Percentiles rank a stretch among this genome's conserved stretches.
Conservation (phyloP, 2,113 vertebrate species). For the Bufo gargarizans region DNA sequence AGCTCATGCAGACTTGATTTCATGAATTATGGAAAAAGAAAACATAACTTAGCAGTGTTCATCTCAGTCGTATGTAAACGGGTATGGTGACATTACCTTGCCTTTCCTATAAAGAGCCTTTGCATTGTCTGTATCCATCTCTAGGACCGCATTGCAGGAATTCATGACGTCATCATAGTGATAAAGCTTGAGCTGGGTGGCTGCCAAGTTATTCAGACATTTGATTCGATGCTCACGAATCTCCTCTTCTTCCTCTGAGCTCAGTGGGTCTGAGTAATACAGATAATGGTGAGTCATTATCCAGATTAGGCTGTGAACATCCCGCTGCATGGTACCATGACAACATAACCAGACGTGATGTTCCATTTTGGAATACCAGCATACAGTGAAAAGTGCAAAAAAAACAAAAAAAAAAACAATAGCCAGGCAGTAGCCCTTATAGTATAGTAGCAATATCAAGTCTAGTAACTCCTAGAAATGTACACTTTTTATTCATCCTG, state of each 20-base stretch:
- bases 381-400: neutral
- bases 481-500: neutral
- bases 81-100: conserved; percentile 70
- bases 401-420: neutral
- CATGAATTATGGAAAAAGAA: neutral
- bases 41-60: neutral
- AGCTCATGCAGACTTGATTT: neutral
- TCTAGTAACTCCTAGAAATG: neutral
- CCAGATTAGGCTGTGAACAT: neutral
- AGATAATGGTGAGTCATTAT: conserved; percentile 64
- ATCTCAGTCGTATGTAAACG: neutral
- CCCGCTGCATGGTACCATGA: conserved; percentile 19
- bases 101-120: conserved; percentile 79
- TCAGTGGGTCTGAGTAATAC: conserved; percentile 44
- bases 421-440: neutral
- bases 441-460: neutral
- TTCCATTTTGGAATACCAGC: conserved; percentile 28
- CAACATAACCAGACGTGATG: conserved; percentile 10
- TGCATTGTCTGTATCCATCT: conserved; percentile 76
- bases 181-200: conserved; percentile 78
- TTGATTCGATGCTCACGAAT: conserved; percentile 79
- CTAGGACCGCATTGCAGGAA: conserved; percentile 74
- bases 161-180: conserved; percentile 73
- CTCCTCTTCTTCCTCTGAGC: conserved; percentile 74
- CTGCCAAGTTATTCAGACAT: conserved; percentile 84